Evolutionary conservation across 2,797 vertebrate species (phyloP).

Genomic region (Lepidocolaptes lacrymiger): DNA sequence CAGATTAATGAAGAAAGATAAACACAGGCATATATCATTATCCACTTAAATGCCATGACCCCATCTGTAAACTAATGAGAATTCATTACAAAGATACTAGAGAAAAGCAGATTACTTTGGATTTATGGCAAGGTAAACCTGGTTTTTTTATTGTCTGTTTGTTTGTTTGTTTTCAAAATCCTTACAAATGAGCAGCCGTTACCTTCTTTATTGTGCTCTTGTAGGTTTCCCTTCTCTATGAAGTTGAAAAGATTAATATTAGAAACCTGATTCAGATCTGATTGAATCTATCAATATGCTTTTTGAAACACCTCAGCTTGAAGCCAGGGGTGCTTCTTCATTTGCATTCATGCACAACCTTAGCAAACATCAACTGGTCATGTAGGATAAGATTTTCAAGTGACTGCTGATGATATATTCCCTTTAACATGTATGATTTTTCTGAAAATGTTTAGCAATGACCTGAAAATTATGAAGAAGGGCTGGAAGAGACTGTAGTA

Average conservation of each 20-base stretch:
- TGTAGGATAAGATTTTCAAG: background rate
- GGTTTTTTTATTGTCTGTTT: constrained; percentile 33
- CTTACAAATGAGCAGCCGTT: constrained; percentile 45
- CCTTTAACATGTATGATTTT: background rate
- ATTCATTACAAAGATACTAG: constrained; percentile 57
- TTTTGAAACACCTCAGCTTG: background rate
- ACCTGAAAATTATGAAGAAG: background rate
- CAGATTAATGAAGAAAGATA: constrained; percentile 28
- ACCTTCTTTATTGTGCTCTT: constrained; percentile 13
- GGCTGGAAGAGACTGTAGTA: background rate
- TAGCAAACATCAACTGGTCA: background rate
- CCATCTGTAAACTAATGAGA: constrained; percentile 63
- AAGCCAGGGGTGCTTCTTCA: background rate
- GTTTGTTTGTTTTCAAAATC: constrained; percentile 40
- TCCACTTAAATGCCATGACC: background rate
- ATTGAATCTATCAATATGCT: rapidly evolving
- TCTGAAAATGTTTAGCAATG: background rate
- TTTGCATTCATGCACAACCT: background rate
- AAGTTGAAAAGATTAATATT: background rate
- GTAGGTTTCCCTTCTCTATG: background rate
- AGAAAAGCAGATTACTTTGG: constrained; percentile 68
- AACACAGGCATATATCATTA: constrained; percentile 1
- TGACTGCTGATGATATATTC: background rate
- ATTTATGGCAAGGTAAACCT: constrained; percentile 58
- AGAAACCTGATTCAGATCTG: background rate